Evolutionary conservation across 2,888 invertebrate species (phyloP).

Genomic region (Cheilosia pagana): DNA sequence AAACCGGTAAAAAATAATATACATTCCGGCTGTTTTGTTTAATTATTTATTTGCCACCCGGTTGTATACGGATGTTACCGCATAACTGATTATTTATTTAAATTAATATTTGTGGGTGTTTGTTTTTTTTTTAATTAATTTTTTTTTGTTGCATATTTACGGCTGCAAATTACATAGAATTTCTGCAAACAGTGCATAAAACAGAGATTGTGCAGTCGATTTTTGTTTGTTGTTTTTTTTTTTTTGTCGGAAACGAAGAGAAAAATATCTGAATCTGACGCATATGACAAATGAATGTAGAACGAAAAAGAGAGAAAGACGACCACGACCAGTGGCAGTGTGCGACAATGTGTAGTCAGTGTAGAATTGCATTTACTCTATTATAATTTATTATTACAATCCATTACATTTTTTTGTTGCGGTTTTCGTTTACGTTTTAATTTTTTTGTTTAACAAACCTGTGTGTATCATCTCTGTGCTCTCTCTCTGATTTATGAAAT

Average conservation of each 20-base stretch:
- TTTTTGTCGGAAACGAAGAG: conserved; percentile 61
- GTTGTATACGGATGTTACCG: conserved; percentile 68
- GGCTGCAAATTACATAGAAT: conserved; percentile 49
- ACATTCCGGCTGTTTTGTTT: conserved; percentile 39
- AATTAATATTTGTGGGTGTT: conserved; percentile 47
- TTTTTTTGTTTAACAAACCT: conserved; percentile 19
- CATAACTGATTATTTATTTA: conserved; percentile 70
- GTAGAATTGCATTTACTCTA: conserved; percentile 66
- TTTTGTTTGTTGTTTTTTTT: conserved; percentile 36
- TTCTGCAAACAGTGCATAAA: conserved; percentile 67
- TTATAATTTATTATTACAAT: conserved; percentile 46
- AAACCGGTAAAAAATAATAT: conserved; percentile 56
- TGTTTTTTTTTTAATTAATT: conserved; percentile 8
- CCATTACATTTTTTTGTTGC: conserved; percentile 36
- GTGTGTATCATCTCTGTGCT: conserved; percentile 25
- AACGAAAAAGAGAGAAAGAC: conserved; percentile 59
- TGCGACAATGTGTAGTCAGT: conserved; percentile 30
- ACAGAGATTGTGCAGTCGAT: conserved; percentile 51
- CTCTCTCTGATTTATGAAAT: conserved; percentile 22
- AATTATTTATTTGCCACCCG: conserved; percentile 45
- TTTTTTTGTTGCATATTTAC: conserved; percentile 33
- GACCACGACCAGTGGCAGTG: conserved; percentile 27
- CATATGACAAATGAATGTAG: conserved; percentile 49
- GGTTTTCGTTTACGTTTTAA: conserved; percentile 34
- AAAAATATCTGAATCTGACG: conserved; percentile 47